These are phyloP conservation scores for Hippocampus barbouri DNA, from an alignment of 2,113 vertebrate species.

Conservation along the genomic window DNA sequence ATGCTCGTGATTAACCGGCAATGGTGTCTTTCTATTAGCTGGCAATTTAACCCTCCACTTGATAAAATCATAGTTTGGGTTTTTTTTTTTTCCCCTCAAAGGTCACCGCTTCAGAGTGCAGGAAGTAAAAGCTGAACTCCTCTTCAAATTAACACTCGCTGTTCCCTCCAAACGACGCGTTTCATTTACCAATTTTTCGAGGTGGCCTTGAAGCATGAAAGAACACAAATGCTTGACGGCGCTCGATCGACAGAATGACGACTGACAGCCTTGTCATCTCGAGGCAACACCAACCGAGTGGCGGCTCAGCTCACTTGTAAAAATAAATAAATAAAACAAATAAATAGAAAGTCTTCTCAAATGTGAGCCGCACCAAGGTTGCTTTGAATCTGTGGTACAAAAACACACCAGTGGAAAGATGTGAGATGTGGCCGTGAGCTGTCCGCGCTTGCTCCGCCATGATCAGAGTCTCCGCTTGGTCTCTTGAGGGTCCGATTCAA, in stretches of 20 bases:
- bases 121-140: constrained; percentile 1
- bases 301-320: neutral
- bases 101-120: constrained; percentile 23
- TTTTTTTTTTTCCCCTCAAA: constrained; percentile 1
- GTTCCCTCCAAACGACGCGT: neutral
- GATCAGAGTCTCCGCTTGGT: constrained; percentile 33
- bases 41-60: constrained; percentile 23
- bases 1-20: neutral
- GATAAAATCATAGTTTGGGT: constrained; percentile 18
- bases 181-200: constrained; percentile 13
- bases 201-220: constrained; percentile 1
- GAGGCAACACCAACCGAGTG: neutral
- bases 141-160: constrained; percentile 8
- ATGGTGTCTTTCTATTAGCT: neutral
- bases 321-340: neutral
- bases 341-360: neutral
- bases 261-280: constrained; percentile 2
- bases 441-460: constrained; percentile 11
- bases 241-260: constrained; percentile 9
- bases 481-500: constrained; percentile 27
- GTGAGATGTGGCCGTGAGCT: neutral
- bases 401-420: constrained; percentile 6
- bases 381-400: constrained; percentile 19
- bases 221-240: neutral
- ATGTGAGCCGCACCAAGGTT: neutral